Conservation (phyloP, 2,888 invertebrate genomes). For the Barypeithes pellucidus region DNA sequence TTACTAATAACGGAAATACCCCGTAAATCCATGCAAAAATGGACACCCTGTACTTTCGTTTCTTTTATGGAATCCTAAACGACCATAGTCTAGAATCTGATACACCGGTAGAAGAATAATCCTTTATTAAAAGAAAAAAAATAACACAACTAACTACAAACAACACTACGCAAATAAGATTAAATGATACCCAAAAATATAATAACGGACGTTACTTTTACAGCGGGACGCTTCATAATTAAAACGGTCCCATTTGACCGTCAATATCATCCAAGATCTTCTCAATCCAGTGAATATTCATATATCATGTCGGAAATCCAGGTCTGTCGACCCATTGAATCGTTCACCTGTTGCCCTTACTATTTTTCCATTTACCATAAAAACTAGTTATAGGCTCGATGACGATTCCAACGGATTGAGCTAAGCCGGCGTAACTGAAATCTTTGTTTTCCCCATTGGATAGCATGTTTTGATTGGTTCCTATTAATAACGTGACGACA, state of each 20-base stretch:
- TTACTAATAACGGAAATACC: no score
- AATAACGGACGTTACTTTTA: conserved; percentile 31
- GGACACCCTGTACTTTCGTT: no score
- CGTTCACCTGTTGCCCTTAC: conserved; percentile 73
- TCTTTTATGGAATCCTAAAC: no score
- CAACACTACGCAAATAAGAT: conserved; percentile 57
- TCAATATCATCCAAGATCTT: conserved; percentile 29
- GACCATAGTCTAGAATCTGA: no score
- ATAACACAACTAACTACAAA: conserved; percentile 54
- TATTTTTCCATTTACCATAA: conserved; percentile 89
- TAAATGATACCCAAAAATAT: conserved; percentile 55
- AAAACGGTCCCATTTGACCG: neutral
- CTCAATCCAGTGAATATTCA: conserved; percentile 20
- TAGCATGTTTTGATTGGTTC: conserved; percentile 69
- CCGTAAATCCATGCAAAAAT: no score
- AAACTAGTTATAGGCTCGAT: conserved; percentile 88
- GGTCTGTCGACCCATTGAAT: neutral
- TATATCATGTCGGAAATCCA: conserved; percentile 23
- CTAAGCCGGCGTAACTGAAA: conserved; percentile 85
- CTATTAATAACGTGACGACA: conserved; percentile 86
- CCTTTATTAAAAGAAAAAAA: conserved; percentile 57
- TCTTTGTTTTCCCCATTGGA: conserved; percentile 73
- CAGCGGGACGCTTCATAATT: conserved; percentile 14
- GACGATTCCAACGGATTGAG: conserved; percentile 86
- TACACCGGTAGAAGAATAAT: conserved; percentile 16